Percentiles rank a stretch among this genome's conserved stretches.
These are phyloP conservation scores for Adelosebastes latens DNA, from an alignment of 2,797 vertebrate genomes.

Conservation along the genomic window DNA sequence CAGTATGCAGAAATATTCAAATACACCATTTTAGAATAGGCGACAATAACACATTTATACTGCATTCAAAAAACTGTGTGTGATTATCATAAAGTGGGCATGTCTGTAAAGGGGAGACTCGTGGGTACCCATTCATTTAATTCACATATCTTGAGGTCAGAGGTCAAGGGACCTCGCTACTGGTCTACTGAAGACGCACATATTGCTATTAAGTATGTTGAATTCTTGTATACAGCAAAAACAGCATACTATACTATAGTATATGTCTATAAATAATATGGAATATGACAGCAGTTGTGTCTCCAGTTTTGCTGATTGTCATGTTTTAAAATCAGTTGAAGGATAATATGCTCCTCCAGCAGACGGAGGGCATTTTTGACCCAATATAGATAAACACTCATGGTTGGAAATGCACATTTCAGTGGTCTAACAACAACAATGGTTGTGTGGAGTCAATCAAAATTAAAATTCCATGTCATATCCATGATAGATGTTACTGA, in stretches of 20 bases:
- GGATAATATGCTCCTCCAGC: neutral
- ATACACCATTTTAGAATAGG: too few relatives aligned
- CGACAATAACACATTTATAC: too few relatives aligned
- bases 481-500: neutral
- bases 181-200: neutral
- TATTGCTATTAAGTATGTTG: neutral
- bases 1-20: too few relatives aligned
- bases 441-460: neutral
- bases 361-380: neutral
- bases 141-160: too few relatives aligned
- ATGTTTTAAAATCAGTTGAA: neutral
- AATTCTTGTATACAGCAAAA: neutral
- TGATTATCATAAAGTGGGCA: too few relatives aligned
- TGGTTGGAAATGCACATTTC: too few relatives aligned
- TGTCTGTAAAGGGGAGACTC: too few relatives aligned
- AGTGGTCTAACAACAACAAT: neutral
- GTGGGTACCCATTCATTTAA: too few relatives aligned
- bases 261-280: neutral
- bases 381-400: too few relatives aligned
- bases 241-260: neutral
- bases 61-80: too few relatives aligned
- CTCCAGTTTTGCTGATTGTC: too few relatives aligned
- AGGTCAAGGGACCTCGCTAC: neutral
- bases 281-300: too few relatives aligned
- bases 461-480: neutral